Base-by-base conservation (phyloP, 2,113 vertebrate genomes). In the human (Homo sapiens) region DNA sequence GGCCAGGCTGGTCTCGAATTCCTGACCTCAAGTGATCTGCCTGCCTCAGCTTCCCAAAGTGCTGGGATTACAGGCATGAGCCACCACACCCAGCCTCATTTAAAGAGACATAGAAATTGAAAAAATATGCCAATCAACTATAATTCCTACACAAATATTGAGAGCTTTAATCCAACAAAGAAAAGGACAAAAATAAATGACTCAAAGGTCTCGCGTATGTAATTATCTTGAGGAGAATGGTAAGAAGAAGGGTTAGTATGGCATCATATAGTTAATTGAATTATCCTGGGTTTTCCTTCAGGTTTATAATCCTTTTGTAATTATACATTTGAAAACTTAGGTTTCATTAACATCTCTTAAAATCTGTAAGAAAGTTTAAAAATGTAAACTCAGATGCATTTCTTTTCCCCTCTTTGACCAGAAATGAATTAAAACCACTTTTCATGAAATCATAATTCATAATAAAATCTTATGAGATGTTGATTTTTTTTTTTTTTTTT, bases 281-380 rank as follows among this genome's bases (percentile, higher is more conserved):
- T 55, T 83, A 45, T 40, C 45, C 30, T 82, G 30, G 79, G 10
- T 94, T 89, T 38, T 96, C 6, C 23, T 92, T 72, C 3, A 11
- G n/a, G 22, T 48, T 92, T 92, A 89, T 43, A 57, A 88, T 61
- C 7, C 52, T 72, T 93, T 70, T 85, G 35, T 76, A 96, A 78
- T 84, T 82, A 40, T 18, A 6, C 43, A 93, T 91, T 84, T 72
- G 61, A 68, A 93, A 91, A 35, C 32, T 57, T 91, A 27, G 32
- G 43, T 95, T 97, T 95, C 73, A 66, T 87, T 76, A 85, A 78
- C 27, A 79, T 70, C 22, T 80, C 48, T 80, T 94, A 80, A 90
- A 93, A 80, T 86, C 22, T 81, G 35, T 66, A 45, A 59, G 73
- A 92, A 97, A 72, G 78, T 12, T 80, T 3, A 6, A 80, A 95